Evolutionary conservation across 2,888 invertebrate genomes (phyloP).

Genomic region (Himalopsyche kuldschensis): DNA sequence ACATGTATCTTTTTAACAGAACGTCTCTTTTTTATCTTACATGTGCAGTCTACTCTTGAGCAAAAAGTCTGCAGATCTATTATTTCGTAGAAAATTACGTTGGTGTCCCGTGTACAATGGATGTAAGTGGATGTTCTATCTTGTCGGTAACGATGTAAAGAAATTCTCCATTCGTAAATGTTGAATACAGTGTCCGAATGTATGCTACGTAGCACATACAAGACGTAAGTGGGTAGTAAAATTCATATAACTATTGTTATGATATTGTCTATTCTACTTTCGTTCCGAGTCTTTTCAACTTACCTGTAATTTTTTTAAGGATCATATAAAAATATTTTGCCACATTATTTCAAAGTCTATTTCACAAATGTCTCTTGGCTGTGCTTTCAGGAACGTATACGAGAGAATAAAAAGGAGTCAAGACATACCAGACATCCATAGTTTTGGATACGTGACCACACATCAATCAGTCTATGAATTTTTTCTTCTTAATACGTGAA

Average conservation of each 20-base stretch:
- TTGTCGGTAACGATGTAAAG: not conserved
- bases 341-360: no score
- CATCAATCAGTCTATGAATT: no score
- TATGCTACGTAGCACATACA: not conserved
- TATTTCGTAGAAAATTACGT: conserved; percentile 10
- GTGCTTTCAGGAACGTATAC: no score
- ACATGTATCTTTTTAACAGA: not conserved
- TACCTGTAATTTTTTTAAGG: not conserved
- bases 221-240: not conserved
- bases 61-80: not conserved
- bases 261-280: not conserved
- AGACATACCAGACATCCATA: no score
- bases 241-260: not conserved
- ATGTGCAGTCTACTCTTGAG: not conserved
- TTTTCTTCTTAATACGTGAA: no score
- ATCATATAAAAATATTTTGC: no score
- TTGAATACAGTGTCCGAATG: not conserved
- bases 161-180: not conserved
- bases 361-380: no score
- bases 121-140: conserved; percentile 2
- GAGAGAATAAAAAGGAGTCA: no score
- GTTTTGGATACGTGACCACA: no score
- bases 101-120: not conserved
- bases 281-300: not conserved
- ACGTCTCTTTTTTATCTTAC: not conserved